Evolutionary conservation across 1,140 invertebrate genomes (phyloP).

Genomic region (Diachasma alloeum): DNA sequence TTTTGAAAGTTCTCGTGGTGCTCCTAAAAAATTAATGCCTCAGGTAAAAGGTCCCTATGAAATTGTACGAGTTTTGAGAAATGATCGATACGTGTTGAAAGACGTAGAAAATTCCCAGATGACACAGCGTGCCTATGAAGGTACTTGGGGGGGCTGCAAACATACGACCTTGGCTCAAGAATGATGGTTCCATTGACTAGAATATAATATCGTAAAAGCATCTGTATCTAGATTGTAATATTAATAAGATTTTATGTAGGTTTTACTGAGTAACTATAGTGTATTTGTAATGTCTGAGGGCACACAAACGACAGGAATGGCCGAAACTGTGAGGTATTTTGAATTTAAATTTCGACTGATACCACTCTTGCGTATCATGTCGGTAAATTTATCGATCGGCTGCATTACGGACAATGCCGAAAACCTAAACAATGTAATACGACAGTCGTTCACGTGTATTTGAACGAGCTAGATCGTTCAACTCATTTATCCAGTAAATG

Average conservation of each 20-base stretch:
- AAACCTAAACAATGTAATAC: too few species aligned
- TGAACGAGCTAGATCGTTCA: too few species aligned
- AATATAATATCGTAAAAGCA: not conserved
- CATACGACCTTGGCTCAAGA: not conserved
- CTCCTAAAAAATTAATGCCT: slow-evolving; percentile 40
- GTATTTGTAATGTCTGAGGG: not conserved
- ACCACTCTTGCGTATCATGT: too few species aligned
- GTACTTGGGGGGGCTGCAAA: not conserved
- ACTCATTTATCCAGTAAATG: too few species aligned
- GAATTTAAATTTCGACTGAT: not conserved
- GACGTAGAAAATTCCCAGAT: slow-evolving; percentile 37
- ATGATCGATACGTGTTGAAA: slow-evolving; percentile 35
- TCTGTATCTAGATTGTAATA: not conserved
- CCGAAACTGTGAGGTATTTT: not conserved
- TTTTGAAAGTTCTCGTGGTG: slow-evolving; percentile 33
- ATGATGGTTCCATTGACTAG: not conserved
- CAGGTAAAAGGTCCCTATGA: slow-evolving; percentile 39
- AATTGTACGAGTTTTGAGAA: slow-evolving; percentile 31
- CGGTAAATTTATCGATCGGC: not conserved
- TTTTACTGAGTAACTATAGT: too few species aligned
- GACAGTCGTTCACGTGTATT: too few species aligned
- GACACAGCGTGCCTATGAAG: slow-evolving; percentile 38
- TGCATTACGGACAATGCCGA: too few species aligned
- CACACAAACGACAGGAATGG: not conserved
- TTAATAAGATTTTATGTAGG: too few species aligned